A percentile compares a stretch with the other conserved stretches of the same genome.
Conservation (phyloP, 2,797 vertebrate genomes). For the Helarctos malayanus region DNA sequence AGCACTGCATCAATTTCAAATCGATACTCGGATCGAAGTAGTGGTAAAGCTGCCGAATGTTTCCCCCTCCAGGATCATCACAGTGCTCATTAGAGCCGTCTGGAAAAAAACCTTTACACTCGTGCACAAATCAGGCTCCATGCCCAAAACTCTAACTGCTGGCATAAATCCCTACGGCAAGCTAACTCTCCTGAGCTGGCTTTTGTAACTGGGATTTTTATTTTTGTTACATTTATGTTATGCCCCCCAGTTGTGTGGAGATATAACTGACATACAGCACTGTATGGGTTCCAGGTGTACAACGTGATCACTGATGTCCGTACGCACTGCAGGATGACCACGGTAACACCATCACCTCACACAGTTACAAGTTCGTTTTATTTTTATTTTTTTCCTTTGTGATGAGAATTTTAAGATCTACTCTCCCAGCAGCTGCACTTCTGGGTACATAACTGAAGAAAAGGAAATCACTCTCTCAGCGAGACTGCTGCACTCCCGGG, state of each 20-base stretch:
- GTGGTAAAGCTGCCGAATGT: too few relatives aligned
- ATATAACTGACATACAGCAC: rapidly evolving
- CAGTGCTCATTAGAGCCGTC: rapidly evolving
- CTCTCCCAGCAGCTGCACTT: neutral
- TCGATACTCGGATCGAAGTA: neutral
- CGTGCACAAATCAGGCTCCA: neutral
- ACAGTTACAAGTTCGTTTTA: neutral
- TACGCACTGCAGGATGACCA: neutral
- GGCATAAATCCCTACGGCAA: neutral
- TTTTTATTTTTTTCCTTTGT: neutral
- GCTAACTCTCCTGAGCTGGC: neutral
- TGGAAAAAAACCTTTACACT: too few relatives aligned
- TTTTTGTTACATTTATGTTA: neutral
- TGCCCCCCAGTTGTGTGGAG: neutral
- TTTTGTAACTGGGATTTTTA: neutral
- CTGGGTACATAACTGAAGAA: neutral
- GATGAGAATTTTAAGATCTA: neutral
- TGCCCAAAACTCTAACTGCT: neutral
- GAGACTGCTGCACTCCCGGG: neutral
- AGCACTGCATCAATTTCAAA: neutral
- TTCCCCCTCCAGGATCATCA: too few relatives aligned
- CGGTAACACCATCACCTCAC: neutral
- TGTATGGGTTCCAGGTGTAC: neutral
- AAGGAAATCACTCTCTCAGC: neutral
- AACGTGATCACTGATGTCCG: neutral